Evolutionary conservation across 92 coral and sea anemone genomes (phyloP).

Genomic region (Virgularia gustaviana): DNA sequence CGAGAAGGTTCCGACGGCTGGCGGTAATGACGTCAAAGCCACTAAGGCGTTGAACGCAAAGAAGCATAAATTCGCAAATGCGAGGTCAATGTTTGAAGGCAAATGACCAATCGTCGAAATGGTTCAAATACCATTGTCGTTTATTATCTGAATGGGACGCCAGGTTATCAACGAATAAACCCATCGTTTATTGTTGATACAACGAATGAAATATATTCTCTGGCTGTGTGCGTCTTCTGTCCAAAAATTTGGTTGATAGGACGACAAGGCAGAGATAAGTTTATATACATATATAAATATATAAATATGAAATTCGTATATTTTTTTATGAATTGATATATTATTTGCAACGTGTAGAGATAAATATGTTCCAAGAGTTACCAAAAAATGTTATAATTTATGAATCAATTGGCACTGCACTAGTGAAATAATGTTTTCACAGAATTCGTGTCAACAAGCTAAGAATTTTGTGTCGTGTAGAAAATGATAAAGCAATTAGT

Average conservation of each 20-base stretch:
- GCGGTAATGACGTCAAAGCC: constrained; percentile 20
- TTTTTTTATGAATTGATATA: constrained; percentile 30
- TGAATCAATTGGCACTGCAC: constrained; percentile 5
- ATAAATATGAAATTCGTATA: constrained; percentile 22
- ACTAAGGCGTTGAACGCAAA: constrained; percentile 12
- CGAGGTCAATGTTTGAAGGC: constrained; percentile 34
- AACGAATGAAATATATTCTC: not conserved
- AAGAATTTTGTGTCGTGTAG: no score
- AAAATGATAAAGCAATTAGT: no score
- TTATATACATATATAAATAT: constrained; percentile 29
- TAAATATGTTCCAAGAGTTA: not conserved
- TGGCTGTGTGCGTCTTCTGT: not conserved
- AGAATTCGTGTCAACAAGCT: no score
- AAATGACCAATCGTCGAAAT: no score
- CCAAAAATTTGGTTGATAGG: no score
- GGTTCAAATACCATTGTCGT: no score
- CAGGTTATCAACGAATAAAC: no score
- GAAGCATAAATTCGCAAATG: constrained; percentile 28
- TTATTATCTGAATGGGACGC: no score
- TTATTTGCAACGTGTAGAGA: not conserved
- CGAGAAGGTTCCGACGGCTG: constrained; percentile 8
- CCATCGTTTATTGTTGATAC: no score
- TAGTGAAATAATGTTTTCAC: not conserved
- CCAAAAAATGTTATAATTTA: constrained; percentile 6
- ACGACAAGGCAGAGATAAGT: constrained; percentile 3